Percentiles rank a stretch among this genome's conserved stretches.
Conservation (phyloP, 2,113 vertebrate species). For the Percina caprodes region DNA sequence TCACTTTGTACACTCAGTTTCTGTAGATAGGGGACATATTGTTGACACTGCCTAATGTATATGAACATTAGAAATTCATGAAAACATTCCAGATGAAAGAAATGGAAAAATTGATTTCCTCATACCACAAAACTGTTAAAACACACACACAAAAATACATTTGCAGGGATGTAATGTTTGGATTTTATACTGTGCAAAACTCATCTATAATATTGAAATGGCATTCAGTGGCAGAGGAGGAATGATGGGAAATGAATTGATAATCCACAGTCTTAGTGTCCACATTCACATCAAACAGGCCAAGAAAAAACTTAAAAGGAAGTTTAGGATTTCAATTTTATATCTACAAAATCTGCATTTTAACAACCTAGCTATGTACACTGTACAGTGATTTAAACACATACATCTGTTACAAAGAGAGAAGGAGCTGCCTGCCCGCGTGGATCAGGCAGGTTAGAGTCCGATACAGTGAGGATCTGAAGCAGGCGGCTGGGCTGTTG, state of each 20-base stretch:
- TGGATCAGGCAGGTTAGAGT: slow-evolving; percentile 84
- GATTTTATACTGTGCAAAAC: slow-evolving; percentile 64
- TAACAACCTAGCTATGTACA: slow-evolving; percentile 92
- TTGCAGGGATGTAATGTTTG: slow-evolving; percentile 26
- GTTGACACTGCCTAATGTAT: slow-evolving; percentile 82
- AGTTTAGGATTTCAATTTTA: slow-evolving; percentile 85
- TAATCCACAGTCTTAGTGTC: slow-evolving; percentile 41
- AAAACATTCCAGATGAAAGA: slow-evolving; percentile 46
- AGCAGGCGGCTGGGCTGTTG: background rate
- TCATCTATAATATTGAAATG: slow-evolving; percentile 51
- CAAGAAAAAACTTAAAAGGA: slow-evolving; percentile 73
- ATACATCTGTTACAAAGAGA: slow-evolving; percentile 89
- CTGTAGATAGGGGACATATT: slow-evolving; percentile 83
- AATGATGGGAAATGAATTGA: slow-evolving; percentile 43
- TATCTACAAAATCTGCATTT: slow-evolving; percentile 93
- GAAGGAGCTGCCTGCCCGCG: slow-evolving; percentile 75
- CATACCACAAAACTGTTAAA: slow-evolving; percentile 26
- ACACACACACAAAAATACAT: slow-evolving; percentile 41
- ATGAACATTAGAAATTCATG: slow-evolving; percentile 42
- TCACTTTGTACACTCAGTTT: slow-evolving; percentile 65
- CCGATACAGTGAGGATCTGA: slow-evolving; percentile 69
- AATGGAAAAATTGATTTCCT: slow-evolving; percentile 50
- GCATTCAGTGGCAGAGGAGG: slow-evolving; percentile 43
- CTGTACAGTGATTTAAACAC: slow-evolving; percentile 89
- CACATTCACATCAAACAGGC: slow-evolving; percentile 63